Conservation (phyloP, 2,888 invertebrate genomes). For the Drosophila cognata region DNA sequence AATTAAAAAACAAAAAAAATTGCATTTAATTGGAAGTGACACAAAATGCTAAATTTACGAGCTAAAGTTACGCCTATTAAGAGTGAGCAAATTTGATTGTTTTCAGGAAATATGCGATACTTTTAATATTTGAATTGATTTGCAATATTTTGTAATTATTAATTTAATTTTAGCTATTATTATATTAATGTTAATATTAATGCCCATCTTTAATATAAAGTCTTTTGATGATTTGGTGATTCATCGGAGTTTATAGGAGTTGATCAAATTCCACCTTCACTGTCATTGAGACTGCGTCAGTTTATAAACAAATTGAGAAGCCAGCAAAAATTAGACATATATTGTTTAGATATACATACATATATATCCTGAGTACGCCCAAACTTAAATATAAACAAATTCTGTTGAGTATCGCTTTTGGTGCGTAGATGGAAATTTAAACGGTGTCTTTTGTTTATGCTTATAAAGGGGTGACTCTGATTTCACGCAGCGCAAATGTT, state of each 20-base stretch:
- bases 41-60: fast-evolving
- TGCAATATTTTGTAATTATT: not conserved
- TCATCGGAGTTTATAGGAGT: not conserved
- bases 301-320: not conserved
- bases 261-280: not conserved
- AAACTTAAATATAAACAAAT: constrained; percentile 9
- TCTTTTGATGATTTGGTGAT: too few species aligned
- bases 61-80: not conserved
- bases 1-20: too few species aligned
- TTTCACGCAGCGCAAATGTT: constrained; percentile 1
- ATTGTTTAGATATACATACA: not conserved
- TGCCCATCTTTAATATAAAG: not conserved
- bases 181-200: too few species aligned
- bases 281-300: not conserved
- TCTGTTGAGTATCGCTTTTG: not conserved
- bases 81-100: not conserved
- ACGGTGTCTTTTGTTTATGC: not conserved
- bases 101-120: not conserved
- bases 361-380: not conserved
- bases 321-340: not conserved
- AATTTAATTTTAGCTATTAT: too few species aligned
- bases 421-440: not conserved
- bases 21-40: not conserved
- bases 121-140: not conserved
- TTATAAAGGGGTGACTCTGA: not conserved